Base-by-base conservation (phyloP, 2,888 invertebrate species). In the Zaprionus lineosus region DNA sequence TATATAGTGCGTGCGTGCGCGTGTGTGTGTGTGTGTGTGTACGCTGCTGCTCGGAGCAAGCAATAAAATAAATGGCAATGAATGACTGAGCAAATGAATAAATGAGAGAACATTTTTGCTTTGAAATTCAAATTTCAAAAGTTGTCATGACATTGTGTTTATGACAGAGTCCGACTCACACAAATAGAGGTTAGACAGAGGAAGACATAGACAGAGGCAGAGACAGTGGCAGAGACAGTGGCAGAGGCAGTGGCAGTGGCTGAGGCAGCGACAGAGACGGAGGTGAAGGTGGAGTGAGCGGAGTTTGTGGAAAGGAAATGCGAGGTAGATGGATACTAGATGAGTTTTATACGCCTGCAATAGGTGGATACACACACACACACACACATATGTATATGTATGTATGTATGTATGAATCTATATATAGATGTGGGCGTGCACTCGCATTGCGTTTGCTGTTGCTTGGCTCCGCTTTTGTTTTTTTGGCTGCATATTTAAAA, bases 71-170 rank as follows among this genome's bases (percentile, higher is more conserved):
- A 79, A 81, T 81, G 86, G 71, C 86, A 86, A 86, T 85, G 84
- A 83, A 84, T 86, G 84, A 71, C 84, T 81, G 71, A 84, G 75
- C 84, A 84, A 79, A 79, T 79, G 79, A 81, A 81, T 84, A 81
- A 84, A 81, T 81, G 84, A 68, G 78, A 73, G 69, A 83, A 76
- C 61, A 86, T 85, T 83, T 86, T 81, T 79, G 83, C 83, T 84
- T 84, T 84, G 83, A 84, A 86, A 84, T 84, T 84, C 83, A 84
- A 86, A 84, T 84, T 77, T 84, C 86, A 86, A 84, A 84, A 85
- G 86, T 84, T 84, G 83, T 86, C 83, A 84, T 86, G 83, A 84
- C 83, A 85, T 85, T 84, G 84, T 86, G 86, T 77, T 82, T 82
- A 82, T 82, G 86, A 84, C 86, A 82, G 39, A 48, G 51, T 47